Percentiles rank a stretch among this genome's conserved stretches.
These are phyloP conservation scores for Penaeus indicus DNA, from an alignment of 1,140 invertebrate species.

Conservation along the genomic window DNA sequence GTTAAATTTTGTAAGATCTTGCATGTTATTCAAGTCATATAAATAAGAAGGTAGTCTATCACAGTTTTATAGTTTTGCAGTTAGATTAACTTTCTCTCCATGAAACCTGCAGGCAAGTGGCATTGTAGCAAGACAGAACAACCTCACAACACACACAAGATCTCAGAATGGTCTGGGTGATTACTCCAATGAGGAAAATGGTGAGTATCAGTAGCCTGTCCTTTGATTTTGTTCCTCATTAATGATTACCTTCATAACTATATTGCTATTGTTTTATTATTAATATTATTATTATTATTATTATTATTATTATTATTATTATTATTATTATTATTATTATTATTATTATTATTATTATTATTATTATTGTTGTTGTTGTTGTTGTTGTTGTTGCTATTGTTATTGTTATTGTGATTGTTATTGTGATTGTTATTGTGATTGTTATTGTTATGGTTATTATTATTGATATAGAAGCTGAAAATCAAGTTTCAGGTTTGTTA, in stretches of 20 bases:
- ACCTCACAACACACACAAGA: conserved; percentile 53
- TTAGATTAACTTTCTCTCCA: not conserved
- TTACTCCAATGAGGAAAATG: conserved; percentile 55
- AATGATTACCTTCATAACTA: not conserved
- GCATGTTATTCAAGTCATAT: not conserved
- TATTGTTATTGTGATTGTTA: too few relatives aligned
- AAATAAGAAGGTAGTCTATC: not conserved
- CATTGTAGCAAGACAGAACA: conserved; percentile 49
- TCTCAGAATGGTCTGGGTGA: conserved; percentile 62
- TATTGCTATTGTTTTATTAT: not conserved
- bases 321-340: too few relatives aligned
- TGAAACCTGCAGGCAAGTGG: conserved; percentile 25
- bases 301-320: too few relatives aligned
- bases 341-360: too few relatives aligned
- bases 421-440: too few relatives aligned
- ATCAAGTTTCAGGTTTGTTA: too few relatives aligned
- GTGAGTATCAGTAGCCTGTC: conserved; percentile 22
- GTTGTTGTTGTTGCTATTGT: too few relatives aligned
- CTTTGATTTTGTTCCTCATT: not conserved
- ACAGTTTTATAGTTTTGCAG: not conserved
- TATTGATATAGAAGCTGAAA: too few relatives aligned
- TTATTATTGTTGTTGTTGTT: too few relatives aligned
- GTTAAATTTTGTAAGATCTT: too few relatives aligned
- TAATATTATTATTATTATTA: too few relatives aligned
- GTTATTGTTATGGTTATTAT: too few relatives aligned